Base-by-base conservation (phyloP, 2,113 vertebrate genomes). In the Phylloscopus trochilus region DNA sequence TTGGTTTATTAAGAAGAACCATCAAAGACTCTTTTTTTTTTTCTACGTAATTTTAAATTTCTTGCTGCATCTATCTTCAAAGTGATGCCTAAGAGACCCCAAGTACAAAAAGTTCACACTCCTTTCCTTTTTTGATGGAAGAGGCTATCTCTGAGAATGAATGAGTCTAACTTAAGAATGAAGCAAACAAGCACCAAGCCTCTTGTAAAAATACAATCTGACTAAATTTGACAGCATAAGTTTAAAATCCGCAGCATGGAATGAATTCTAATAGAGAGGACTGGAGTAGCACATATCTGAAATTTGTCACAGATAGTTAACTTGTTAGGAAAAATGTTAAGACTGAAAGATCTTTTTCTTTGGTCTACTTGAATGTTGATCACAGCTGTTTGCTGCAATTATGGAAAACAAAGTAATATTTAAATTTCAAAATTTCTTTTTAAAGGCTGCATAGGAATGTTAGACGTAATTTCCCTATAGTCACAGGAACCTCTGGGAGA, bases 301-400 rank as follows among this genome's bases (percentile, higher is more conserved):
- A 93, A 87, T 86, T 90, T 92, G 35, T 59, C 78, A 90, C 0
- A 4, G 75, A 63, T 88, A 77, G 90, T 81, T 93, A 93, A 88
- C 79, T 95, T 92, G 64, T 81, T 80, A 86, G 85, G 51, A 75
- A 94, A 93, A 94, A 95, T 69, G 28, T 90, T 89, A 90, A 83
- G 63, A 58, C 56, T 74, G 56, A 84, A 93, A 94, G 87, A 83
- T 88, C 68, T 94, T 90, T 94, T 96, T 94, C 85, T 93, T 93
- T 95, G 74, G 78, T 94, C 75, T 87, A 39, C 93, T 91, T 70
- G 84, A 90, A 79, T 74, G 92, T 67, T 83, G 85, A 95, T 96
- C 87, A 85, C 95, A 95, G 95, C 78, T 95, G 90, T 70, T 91
- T 94, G 68, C 79, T 90, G 93, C 84, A 95, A 96, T 93, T 96